Evolutionary conservation across 2,888 invertebrate genomes (phyloP).

Genomic region (Brachypalpus laphriformis): DNA sequence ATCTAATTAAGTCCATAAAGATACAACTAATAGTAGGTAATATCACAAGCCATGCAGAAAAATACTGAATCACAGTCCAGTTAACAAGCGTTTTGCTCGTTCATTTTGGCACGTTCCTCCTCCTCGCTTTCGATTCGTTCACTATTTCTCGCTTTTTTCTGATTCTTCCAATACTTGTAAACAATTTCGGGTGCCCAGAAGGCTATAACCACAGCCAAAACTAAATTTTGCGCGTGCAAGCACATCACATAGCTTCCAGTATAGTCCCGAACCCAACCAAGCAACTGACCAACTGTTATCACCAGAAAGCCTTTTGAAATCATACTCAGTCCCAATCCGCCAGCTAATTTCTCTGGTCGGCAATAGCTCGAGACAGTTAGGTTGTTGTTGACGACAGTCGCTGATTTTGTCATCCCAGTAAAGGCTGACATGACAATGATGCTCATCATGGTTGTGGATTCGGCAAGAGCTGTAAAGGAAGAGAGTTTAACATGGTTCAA

Average conservation of each 20-base stretch:
- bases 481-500: background rate
- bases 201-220: constrained; percentile 84
- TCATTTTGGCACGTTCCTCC: constrained; percentile 31
- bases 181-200: constrained; percentile 86
- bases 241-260: constrained; percentile 86
- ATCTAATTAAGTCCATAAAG: constrained; percentile 23
- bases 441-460: constrained; percentile 84
- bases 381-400: constrained; percentile 89
- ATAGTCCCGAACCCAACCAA: constrained; percentile 87
- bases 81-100: constrained; percentile 34
- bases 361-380: constrained; percentile 88
- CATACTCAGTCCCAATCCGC: constrained; percentile 89
- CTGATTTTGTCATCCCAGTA: constrained; percentile 89
- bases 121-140: background rate
- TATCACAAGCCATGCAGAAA: constrained; percentile 25
- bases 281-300: constrained; percentile 86
- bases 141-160: background rate
- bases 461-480: constrained; percentile 84
- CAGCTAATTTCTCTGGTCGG: constrained; percentile 85
- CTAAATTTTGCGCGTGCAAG: constrained; percentile 86
- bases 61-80: constrained; percentile 21
- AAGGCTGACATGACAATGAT: constrained; percentile 85
- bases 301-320: constrained; percentile 88
- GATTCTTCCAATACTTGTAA: constrained; percentile 81
- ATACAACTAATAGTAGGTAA: constrained; percentile 1